A percentile compares a stretch with the other conserved stretches of the same genome.
Evolutionary conservation across 1,140 invertebrate species (phyloP).

Genomic region (Drosophila albomicans): DNA sequence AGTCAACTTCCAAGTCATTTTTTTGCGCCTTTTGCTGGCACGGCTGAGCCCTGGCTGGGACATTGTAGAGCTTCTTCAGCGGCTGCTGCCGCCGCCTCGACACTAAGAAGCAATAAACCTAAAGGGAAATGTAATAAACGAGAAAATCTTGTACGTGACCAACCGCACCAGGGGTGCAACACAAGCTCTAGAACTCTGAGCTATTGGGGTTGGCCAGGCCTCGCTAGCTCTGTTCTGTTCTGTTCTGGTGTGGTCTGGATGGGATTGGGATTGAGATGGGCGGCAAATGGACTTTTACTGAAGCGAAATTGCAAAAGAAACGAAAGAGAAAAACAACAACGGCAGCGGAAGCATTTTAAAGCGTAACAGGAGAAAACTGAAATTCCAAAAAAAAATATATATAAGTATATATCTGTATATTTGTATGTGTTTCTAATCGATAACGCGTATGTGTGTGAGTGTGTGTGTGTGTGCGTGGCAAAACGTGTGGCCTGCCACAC

Average conservation of each 20-base stretch:
- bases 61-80: slow-evolving; percentile 66
- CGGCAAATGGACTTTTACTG: slow-evolving; percentile 74
- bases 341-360: slow-evolving; percentile 77
- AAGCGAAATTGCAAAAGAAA: slow-evolving; percentile 59
- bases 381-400: slow-evolving; percentile 49
- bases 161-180: slow-evolving; percentile 71
- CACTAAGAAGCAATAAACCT: slow-evolving; percentile 84
- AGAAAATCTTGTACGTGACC: slow-evolving; percentile 85
- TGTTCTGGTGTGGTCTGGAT: background rate
- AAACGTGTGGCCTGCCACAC: slow-evolving; percentile 30
- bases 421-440: slow-evolving; percentile 65
- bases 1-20: slow-evolving; percentile 75
- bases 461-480: slow-evolving; percentile 15
- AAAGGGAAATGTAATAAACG: slow-evolving; percentile 85
- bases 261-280: slow-evolving; percentile 30
- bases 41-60: slow-evolving; percentile 40
- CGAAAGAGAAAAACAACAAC: slow-evolving; percentile 49
- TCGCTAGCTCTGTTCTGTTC: too few relatives aligned
- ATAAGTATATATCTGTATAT: slow-evolving; percentile 36
- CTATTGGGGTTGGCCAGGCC: slow-evolving; percentile 46
- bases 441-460: slow-evolving; percentile 44
- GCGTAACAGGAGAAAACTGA: slow-evolving; percentile 69
- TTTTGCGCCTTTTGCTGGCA: slow-evolving; percentile 38
- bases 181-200: slow-evolving; percentile 3
- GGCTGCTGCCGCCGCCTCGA: slow-evolving; percentile 54